Evolutionary conservation across 1,140 invertebrate species (phyloP).

Genomic region (Saccostrea cuccullata): DNA sequence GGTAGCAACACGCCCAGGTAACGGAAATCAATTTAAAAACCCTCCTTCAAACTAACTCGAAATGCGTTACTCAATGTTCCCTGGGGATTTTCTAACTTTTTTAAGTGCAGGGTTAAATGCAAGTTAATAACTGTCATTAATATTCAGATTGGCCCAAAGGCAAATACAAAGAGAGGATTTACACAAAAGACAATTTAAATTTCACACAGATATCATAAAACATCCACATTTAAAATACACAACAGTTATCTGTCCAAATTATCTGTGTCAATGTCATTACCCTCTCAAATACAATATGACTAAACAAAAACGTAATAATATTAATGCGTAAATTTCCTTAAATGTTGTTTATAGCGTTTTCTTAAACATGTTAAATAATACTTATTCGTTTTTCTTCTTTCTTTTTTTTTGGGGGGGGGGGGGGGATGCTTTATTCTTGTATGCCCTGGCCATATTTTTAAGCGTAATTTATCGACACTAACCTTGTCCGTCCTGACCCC

Average conservation of each 20-base stretch:
- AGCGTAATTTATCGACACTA: constrained; percentile 77
- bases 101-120: constrained; percentile 5
- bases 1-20: not conserved
- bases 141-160: not conserved
- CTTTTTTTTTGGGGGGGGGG: no score
- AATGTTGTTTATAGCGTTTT: no score
- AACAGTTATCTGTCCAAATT: not conserved
- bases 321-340: not conserved
- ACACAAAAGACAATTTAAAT: not conserved
- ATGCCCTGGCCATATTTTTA: no score
- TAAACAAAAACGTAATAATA: not conserved
- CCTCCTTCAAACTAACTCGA: not conserved
- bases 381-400: no score
- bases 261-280: not conserved
- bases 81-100: not conserved
- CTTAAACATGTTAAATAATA: no score
- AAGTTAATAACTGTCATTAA: not conserved
- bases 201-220: not conserved
- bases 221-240: not conserved
- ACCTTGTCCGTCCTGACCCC: constrained; percentile 86
- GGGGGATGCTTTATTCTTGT: no score
- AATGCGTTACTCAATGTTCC: not conserved
- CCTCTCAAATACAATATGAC: not conserved
- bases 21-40: constrained; percentile 4
- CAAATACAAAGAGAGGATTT: not conserved